Conservation (phyloP, 2,888 invertebrate species). For the Papilio demoleus region DNA sequence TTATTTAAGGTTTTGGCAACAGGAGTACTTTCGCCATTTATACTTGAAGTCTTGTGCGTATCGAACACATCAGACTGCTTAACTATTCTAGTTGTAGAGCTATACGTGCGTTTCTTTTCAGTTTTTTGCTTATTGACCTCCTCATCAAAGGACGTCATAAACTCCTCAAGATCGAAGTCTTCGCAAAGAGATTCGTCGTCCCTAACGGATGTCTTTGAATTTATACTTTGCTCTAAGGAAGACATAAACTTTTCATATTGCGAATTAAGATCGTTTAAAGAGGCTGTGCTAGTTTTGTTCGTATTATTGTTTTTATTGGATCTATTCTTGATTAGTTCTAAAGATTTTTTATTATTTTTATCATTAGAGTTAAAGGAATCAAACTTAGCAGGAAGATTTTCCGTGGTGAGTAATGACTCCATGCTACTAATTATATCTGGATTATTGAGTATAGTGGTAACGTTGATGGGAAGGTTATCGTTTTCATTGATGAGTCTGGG, state of each 20-base stretch:
- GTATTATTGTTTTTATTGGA: slow-evolving; percentile 52
- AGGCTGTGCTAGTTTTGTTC: slow-evolving; percentile 59
- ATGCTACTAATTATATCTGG: slow-evolving; percentile 80
- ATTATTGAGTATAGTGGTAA: slow-evolving; percentile 78
- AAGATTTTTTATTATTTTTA: slow-evolving; percentile 62
- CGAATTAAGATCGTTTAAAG: slow-evolving; percentile 72
- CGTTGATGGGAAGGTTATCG: slow-evolving; percentile 86
- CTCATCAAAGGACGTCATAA: slow-evolving; percentile 87
- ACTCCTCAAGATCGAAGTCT: slow-evolving; percentile 86
- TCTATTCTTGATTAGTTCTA: slow-evolving; percentile 48
- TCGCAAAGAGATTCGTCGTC: slow-evolving; percentile 83
- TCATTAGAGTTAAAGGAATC: slow-evolving; percentile 71
- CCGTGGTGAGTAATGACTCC: slow-evolving; percentile 79
- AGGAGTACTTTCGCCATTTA: slow-evolving; percentile 67
- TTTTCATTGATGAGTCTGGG: slow-evolving; percentile 87
- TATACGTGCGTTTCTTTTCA: slow-evolving; percentile 75
- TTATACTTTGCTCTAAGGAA: slow-evolving; percentile 77
- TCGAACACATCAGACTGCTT: slow-evolving; percentile 67
- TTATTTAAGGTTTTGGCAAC: slow-evolving; percentile 61
- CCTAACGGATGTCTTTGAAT: slow-evolving; percentile 74
- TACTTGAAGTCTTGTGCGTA: slow-evolving; percentile 64
- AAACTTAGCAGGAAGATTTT: slow-evolving; percentile 78
- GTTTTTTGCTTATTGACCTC: slow-evolving; percentile 77
- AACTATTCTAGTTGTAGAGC: slow-evolving; percentile 77
- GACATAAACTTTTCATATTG: slow-evolving; percentile 82